phyloP scores from a whole-genome alignment of 2,113 vertebrate genomes.

The Oryzias javanicus region DNA sequence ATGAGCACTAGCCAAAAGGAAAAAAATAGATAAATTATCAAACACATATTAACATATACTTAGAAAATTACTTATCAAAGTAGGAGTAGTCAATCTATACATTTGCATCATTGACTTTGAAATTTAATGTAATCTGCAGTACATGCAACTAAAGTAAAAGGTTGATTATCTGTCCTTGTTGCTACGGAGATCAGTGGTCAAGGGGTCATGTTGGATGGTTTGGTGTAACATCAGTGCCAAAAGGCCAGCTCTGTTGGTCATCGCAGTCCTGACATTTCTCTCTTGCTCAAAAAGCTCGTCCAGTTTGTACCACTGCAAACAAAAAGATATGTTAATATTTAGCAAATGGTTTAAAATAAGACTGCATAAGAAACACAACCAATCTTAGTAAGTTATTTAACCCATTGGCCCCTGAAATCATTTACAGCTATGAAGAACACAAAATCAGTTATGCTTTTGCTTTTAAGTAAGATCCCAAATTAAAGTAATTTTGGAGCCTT shows the following conservation, averaged over 20 bases:
- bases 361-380: not conserved
- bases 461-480: no score
- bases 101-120: conserved; percentile 3
- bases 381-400: not conserved
- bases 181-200: conserved; percentile 87
- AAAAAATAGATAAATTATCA: conserved; percentile 36
- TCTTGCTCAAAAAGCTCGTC: conserved; percentile 94
- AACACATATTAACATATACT: conserved; percentile 54
- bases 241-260: conserved; percentile 91
- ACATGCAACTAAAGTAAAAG: not conserved
- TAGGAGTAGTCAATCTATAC: conserved; percentile 3
- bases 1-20: no score
- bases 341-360: not conserved
- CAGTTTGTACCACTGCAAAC: conserved; percentile 89
- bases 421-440: no score
- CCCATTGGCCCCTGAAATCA: not conserved
- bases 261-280: conserved; percentile 89
- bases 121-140: conserved; percentile 2
- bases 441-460: no score
- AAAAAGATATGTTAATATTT: not conserved
- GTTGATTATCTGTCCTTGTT: conserved; percentile 83
- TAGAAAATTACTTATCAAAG: conserved; percentile 32
- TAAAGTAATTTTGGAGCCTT: no score
- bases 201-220: conserved; percentile 90
- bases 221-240: conserved; percentile 92